phyloP scores from a whole-genome alignment of 1,140 invertebrate genomes.

The Planococcus citri region DNA sequence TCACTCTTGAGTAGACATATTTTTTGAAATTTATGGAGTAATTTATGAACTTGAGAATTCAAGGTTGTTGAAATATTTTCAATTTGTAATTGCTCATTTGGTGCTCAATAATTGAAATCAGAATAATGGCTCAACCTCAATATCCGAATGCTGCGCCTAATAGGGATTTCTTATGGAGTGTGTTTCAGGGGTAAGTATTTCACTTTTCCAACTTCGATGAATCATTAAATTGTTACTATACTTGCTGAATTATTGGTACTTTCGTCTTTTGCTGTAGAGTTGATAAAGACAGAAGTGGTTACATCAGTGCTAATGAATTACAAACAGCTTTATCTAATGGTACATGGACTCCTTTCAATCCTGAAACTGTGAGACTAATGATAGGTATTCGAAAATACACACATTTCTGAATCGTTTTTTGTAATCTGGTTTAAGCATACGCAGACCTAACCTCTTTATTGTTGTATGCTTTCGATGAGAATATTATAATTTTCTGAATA shows the following conservation, averaged over 20 bases:
- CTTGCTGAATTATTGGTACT: neutral
- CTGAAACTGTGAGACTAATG: slow-evolving; percentile 90
- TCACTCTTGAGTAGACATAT: no score
- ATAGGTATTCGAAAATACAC: no score
- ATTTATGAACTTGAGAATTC: no score
- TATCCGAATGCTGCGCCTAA: slow-evolving; percentile 41
- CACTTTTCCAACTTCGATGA: neutral
- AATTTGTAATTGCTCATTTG: no score
- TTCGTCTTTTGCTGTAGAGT: slow-evolving; percentile 49
- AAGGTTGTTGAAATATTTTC: no score
- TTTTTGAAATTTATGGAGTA: no score
- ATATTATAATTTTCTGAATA: slow-evolving; percentile 10
- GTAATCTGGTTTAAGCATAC: neutral
- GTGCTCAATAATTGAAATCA: no score
- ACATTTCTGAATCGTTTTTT: neutral
- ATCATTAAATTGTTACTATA: neutral
- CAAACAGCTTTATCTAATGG: slow-evolving; percentile 90
- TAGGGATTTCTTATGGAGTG: slow-evolving; percentile 60
- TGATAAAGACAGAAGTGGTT: slow-evolving; percentile 79
- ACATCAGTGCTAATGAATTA: slow-evolving; percentile 79
- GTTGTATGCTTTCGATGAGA: neutral
- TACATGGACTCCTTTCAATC: slow-evolving; percentile 95
- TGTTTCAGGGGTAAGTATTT: slow-evolving; percentile 54
- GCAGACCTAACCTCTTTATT: neutral
- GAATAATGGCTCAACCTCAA: slow-evolving; percentile 21